Percentiles rank a stretch among this genome's conserved stretches.
Conservation (phyloP, 2,888 invertebrate genomes). For the Hipparchia semele region DNA sequence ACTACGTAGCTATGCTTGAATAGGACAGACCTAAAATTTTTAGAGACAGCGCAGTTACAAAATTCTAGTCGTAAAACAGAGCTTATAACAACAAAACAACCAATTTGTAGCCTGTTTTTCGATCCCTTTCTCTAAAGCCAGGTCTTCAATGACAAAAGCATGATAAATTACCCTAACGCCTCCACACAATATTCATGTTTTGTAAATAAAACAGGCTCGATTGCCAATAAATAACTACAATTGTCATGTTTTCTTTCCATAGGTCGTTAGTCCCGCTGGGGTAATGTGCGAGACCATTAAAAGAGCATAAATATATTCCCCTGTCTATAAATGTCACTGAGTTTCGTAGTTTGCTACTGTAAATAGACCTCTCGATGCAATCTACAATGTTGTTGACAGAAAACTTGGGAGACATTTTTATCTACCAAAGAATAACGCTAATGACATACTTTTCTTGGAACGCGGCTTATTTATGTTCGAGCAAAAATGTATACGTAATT, state of each 20-base stretch:
- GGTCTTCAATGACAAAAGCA: background rate
- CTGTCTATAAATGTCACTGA: conserved; percentile 68
- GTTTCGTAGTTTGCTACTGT: conserved; percentile 50
- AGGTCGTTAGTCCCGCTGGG: conserved; percentile 54
- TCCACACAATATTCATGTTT: conserved; percentile 28
- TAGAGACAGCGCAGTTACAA: no score
- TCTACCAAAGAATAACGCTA: conserved; percentile 36
- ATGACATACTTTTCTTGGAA: conserved; percentile 34
- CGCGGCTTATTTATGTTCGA: conserved; percentile 20
- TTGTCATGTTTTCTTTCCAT: conserved; percentile 70
- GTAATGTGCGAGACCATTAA: conserved; percentile 79
- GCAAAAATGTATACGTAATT: conserved; percentile 11
- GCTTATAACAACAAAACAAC: background rate
- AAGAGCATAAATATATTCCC: conserved; percentile 77
- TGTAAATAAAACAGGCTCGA: conserved; percentile 42
- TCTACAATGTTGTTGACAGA: conserved; percentile 47
- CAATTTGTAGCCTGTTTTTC: background rate
- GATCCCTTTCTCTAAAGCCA: background rate
- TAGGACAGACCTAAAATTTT: no score
- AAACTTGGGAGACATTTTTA: conserved; percentile 42
- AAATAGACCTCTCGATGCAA: conserved; percentile 46
- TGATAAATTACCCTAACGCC: conserved; percentile 29
- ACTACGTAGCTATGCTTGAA: no score
- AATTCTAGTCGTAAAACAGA: no score
- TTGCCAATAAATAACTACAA: conserved; percentile 66